phyloP scores from a whole-genome alignment of 2,797 vertebrate species.

The Heteromormyrus szaboi region DNA sequence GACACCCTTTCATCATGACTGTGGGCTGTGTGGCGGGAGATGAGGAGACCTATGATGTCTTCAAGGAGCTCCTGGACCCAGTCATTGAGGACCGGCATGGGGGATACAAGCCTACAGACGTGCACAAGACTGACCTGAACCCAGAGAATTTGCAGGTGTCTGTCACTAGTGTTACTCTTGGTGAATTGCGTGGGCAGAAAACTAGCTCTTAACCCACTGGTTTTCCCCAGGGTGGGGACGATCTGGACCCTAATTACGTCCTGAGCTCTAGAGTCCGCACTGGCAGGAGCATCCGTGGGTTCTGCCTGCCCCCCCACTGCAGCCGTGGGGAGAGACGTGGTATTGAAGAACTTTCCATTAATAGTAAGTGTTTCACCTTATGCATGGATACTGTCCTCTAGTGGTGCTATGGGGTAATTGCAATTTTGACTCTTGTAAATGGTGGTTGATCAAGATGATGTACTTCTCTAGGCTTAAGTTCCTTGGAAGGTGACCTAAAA shows the following conservation, averaged over 20 bases:
- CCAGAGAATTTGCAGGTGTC: slow-evolving; percentile 75
- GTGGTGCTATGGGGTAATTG: background rate
- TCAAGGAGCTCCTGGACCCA: slow-evolving; percentile 79
- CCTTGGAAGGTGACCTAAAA: slow-evolving; percentile 74
- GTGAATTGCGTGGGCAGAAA: background rate
- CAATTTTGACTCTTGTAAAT: background rate
- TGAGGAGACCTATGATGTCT: slow-evolving; percentile 83
- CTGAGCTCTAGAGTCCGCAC: slow-evolving; percentile 90
- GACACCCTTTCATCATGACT: slow-evolving; percentile 92
- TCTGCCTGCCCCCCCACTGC: slow-evolving; percentile 91
- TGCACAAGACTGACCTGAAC: slow-evolving; percentile 90
- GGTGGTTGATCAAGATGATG: background rate
- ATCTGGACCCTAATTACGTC: slow-evolving; percentile 90
- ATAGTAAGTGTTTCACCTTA: slow-evolving; percentile 62
- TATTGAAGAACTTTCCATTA: slow-evolving; percentile 79
- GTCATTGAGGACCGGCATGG: slow-evolving; percentile 88
- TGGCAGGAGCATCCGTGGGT: slow-evolving; percentile 84
- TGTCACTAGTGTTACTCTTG: slow-evolving; percentile 24
- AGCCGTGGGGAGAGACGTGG: slow-evolving; percentile 85
- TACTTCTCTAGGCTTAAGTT: slow-evolving; percentile 58
- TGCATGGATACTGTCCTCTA: background rate
- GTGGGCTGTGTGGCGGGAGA: slow-evolving; percentile 90
- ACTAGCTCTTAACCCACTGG: background rate
- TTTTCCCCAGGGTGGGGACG: slow-evolving; percentile 79
- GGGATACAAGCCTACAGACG: slow-evolving; percentile 84